phyloP scores from a whole-genome alignment of 2,113 vertebrate genomes.

The Oophaga pumilio region DNA sequence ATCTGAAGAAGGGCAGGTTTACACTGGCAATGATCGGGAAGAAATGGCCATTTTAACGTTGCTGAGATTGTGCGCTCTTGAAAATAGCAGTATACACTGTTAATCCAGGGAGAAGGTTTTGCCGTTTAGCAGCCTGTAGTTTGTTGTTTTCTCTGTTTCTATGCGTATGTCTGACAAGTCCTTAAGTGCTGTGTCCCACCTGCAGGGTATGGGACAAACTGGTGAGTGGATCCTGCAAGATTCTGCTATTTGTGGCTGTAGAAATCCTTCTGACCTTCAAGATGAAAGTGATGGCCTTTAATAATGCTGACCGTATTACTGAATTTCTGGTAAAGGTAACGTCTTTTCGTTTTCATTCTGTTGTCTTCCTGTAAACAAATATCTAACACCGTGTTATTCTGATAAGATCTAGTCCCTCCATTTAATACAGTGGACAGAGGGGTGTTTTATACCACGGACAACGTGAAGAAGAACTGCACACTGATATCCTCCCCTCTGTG shows the following conservation, averaged over 20 bases:
- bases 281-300: conserved; percentile 87
- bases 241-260: conserved; percentile 92
- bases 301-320: conserved; percentile 80
- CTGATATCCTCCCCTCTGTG: too few relatives aligned
- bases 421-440: too few relatives aligned
- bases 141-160: neutral
- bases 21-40: too few relatives aligned
- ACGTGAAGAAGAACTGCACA: too few relatives aligned
- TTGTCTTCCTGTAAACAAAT: neutral
- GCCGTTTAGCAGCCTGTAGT: neutral
- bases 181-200: neutral
- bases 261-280: conserved; percentile 95
- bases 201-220: conserved; percentile 97
- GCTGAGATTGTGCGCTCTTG: neutral
- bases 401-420: too few relatives aligned
- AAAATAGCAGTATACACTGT: neutral
- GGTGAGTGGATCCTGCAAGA: conserved; percentile 97
- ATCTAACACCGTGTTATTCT: neutral
- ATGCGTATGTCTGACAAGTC: neutral
- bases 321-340: conserved; percentile 91
- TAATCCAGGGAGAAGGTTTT: too few relatives aligned
- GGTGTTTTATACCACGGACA: too few relatives aligned
- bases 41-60: neutral
- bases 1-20: too few relatives aligned
- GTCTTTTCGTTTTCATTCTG: neutral